Conservation (phyloP, 2,113 vertebrate genomes). For the Datnioides undecimradiatus region DNA sequence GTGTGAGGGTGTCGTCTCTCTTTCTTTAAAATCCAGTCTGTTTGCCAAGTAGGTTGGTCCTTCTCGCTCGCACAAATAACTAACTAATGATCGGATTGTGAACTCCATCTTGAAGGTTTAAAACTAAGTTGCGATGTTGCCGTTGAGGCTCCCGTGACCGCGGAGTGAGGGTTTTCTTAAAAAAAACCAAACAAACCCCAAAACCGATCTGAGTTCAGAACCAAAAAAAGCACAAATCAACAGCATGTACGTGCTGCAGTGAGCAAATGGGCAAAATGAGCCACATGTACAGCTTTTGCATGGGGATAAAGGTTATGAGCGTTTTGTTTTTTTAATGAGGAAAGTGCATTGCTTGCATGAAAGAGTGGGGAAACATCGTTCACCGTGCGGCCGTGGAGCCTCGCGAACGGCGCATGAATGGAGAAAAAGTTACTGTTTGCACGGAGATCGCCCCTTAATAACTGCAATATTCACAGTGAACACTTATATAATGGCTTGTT, state of each 20-base stretch:
- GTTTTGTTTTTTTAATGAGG: no score
- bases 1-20: neutral
- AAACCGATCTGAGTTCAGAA: neutral
- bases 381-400: conserved; percentile 10
- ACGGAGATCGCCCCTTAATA: neutral
- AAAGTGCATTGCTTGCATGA: neutral
- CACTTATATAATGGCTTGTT: neutral
- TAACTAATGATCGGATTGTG: neutral
- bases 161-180: neutral
- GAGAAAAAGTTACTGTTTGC: conserved; percentile 59
- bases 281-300: neutral
- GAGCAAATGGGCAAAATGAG: neutral
- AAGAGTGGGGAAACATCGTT: neutral
- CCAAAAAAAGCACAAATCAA: neutral
- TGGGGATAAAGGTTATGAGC: neutral
- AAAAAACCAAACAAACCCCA: no score
- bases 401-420: conserved; percentile 2
- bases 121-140: conserved; percentile 22
- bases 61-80: neutral
- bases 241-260: neutral
- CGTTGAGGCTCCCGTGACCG: neutral
- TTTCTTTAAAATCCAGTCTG: conserved; percentile 25
- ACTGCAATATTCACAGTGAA: neutral
- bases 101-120: neutral
- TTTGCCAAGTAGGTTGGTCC: conserved; percentile 34